Conservation (phyloP, 2,797 vertebrate genomes). For the Sternotherus odoratus region DNA sequence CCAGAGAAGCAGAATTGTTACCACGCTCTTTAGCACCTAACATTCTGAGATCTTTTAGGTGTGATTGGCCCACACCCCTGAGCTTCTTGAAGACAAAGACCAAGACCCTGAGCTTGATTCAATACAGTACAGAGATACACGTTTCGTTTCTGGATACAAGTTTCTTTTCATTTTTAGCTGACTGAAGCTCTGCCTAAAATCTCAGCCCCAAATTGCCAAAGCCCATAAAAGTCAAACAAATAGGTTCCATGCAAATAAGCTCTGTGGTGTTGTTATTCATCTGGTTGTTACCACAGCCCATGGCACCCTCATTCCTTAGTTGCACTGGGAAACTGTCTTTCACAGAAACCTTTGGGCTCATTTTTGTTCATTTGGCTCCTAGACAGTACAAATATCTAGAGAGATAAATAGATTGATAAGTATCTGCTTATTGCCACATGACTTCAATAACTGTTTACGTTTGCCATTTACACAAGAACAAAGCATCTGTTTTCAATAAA, state of each 20-base stretch:
- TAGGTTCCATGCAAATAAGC: constrained; percentile 20
- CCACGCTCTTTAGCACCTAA: too few relatives aligned
- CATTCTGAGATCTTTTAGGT: too few relatives aligned
- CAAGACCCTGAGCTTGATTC: too few relatives aligned
- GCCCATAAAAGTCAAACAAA: constrained; percentile 22
- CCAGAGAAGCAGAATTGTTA: too few relatives aligned
- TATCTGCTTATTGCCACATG: not conserved
- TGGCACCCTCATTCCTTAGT: constrained; percentile 28
- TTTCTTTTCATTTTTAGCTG: constrained; percentile 33
- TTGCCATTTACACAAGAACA: not conserved
- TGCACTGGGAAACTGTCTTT: constrained; percentile 13
- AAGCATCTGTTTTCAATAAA: constrained; percentile 26
- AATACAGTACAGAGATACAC: not conserved
- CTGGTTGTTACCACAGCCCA: constrained; percentile 36
- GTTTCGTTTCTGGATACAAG: constrained; percentile 44
- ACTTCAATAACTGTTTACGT: not conserved
- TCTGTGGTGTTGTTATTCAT: constrained; percentile 14
- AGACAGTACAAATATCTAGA: not conserved
- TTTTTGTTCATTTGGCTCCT: not conserved
- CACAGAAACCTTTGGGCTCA: not conserved
- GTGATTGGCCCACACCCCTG: too few relatives aligned
- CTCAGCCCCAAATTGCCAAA: constrained; percentile 21
- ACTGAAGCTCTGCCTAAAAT: constrained; percentile 57
- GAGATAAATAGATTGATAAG: not conserved
- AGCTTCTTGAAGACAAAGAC: too few relatives aligned